Evolutionary conservation across 2,888 invertebrate species (phyloP), one percentile per base, ranked within the genome.

Genomic region (Torymus texanus): DNA sequence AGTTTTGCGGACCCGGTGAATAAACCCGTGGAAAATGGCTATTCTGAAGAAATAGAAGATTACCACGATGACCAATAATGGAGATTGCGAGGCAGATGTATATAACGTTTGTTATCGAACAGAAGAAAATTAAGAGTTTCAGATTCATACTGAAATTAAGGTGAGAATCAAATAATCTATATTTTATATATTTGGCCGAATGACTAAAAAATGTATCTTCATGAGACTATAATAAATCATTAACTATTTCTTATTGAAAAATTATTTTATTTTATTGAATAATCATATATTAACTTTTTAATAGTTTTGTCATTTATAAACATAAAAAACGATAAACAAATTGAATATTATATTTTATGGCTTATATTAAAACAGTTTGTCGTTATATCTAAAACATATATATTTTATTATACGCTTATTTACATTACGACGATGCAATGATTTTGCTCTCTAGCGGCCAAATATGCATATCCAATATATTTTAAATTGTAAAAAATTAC

Each of bases 241-340:
- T 55, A 55, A 55, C 13, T 55, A 55, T 55, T 55, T 55, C 13
- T 55, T n/a, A n/a, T 55, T 55, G 12, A 18, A 11, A 59, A 59
- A n/a, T 59, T 14, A 18, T 41, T 41, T 41, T 41, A 41, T 8
- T 41, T 41, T 41, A 41, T 41, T 41, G 41, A 41, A 41, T 41
- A 41, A 8, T 41, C 41, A 1, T 41, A 41, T 41, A 41, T 41
- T 41, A 41, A 41, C 8, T 41, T 41, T 41, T 41, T 5, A 41
- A 8, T 41, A 41, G 41, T 41, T 18, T 59, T 59, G 8, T 21
- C 2, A 41, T 53, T 12, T 53, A 67, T 24, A 24, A 67, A 29
- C 14, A 68, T 68, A 56, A 5, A 56, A 68, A 68, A 68, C 29
- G n/a, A 65, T 50, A 50, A 50, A 41, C 18, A 50, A 50, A n/a